Evolutionary conservation across 2,888 invertebrate species (phyloP), one percentile per base, ranked within the genome.

Genomic region (Erynnis tages): DNA sequence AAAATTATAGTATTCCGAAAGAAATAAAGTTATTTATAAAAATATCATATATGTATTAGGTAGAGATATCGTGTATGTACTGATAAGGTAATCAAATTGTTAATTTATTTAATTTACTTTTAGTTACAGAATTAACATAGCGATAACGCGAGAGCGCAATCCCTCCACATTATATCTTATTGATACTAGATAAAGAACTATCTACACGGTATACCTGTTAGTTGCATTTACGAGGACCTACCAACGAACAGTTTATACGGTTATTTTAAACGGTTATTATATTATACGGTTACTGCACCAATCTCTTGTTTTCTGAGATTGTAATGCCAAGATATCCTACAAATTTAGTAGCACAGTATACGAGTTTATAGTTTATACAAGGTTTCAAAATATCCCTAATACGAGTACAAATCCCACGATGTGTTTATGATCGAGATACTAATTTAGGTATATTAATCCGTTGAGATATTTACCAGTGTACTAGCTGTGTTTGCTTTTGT

Each of bases 131-230:
- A 19, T 44, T 41, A 46, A 35, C 25, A 32, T 37, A 19, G 10
- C 49, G 58, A 61, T 58, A 63, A 60, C 43, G 52, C 14, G 41
- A 70, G 73, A 77, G 71, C 69, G 70, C 68, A 71, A 76, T 77
- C 69, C 72, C 69, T 70, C 71, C 69, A 75, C 75, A 78, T 69
- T 73, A 74, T 86, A 87, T 85, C 84, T 82, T 86, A 86, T 87
- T 88, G 79, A 79, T 76, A 79, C 70, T 77, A 62, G 87, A 88
- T 88, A 88, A 77, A 69, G 52, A 61, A 53, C 54, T 67, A 71
- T 70, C 70, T 73, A 69, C 66, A 67, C 79, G 67, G 71, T 68
- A 59, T 58, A 44, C 56, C 55, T 41, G 60, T 58, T 76, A 79
- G 77, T 79, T 62, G 67, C 62, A 60, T 62, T 64, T 61, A 56